Base-by-base conservation (phyloP, 2,888 invertebrate species). In the Cerceris rybyensis region DNA sequence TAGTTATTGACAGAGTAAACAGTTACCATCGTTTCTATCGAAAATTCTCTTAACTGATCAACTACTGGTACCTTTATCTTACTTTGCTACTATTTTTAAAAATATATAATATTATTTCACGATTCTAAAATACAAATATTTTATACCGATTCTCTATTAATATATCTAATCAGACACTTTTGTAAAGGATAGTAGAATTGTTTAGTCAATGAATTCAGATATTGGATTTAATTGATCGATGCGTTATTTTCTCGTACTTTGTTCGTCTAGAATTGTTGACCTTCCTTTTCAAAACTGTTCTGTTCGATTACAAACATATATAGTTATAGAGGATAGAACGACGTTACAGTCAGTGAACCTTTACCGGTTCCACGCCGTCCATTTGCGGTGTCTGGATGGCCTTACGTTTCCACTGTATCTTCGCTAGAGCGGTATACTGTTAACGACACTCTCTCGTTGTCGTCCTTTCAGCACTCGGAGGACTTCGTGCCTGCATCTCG, bases 401-500 rank as follows among this genome's bases (percentile, higher is more conserved):
- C 64, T 49, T 52, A 61, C 72, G 52, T 77, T 75, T 79, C 70
- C 64, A 75, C 64, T 69, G 49, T 68, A 17, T 16, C 13, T 4
- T 42, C 60, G 64, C 66, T 60, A 76, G 55, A 57, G 58, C 74
- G 58, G 67, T 64, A 42, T 55, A 54, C 66, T 64, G 75, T 74
- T 83, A 83, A 83, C 78, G 79, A 85, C 70, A 52, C 61, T 67
- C 68, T 70, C 74, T 71, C 75, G 71, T 83, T 75, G 75, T 72
- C 67, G 79, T 83, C 79, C 79, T 77, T 81, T 79, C 83, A 66
- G 60, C 71, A 72, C 71, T 70, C 52, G 50, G 55, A 76, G 69
- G 63, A 60, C 61, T 68, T 65, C 73, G 70, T 70, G 42, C 61
- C 68, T 39, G 71, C 71, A 67, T 75, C 78, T 69, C 71, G 68